A percentile compares a stretch with the other conserved stretches of the same genome.
Evolutionary conservation across 2,888 invertebrate species (phyloP).

Genomic region (Cosmia trapezina): DNA sequence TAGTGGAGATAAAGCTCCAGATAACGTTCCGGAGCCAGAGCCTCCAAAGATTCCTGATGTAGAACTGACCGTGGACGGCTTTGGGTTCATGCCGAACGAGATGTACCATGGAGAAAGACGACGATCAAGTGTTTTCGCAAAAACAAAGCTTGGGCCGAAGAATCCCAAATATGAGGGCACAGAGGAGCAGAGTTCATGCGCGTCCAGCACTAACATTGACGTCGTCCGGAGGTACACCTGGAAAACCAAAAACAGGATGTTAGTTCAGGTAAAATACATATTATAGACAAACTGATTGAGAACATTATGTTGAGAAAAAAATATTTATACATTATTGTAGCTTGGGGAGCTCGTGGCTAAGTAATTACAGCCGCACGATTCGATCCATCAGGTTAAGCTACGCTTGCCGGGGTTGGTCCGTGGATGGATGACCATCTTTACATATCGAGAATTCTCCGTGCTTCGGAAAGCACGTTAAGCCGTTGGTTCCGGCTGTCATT

Average conservation of each 20-base stretch:
- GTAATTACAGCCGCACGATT: too few relatives aligned
- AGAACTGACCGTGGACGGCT: conserved; percentile 86
- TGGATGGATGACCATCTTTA: too few relatives aligned
- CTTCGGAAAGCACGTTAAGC: too few relatives aligned
- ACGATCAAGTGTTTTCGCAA: conserved; percentile 24
- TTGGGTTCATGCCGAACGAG: conserved; percentile 85
- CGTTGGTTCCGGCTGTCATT: too few relatives aligned
- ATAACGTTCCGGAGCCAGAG: conserved; percentile 19
- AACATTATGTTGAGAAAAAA: background rate
- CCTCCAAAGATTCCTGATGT: conserved; percentile 78
- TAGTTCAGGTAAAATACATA: conserved; percentile 85
- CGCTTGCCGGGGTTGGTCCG: too few relatives aligned
- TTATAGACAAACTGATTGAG: background rate
- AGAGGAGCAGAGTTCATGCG: conserved; percentile 75
- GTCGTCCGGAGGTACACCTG: conserved; percentile 92
- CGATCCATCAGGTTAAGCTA: too few relatives aligned
- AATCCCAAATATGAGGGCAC: conserved; percentile 63
- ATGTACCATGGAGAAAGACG: conserved; percentile 15
- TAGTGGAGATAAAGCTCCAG: conserved; percentile 45
- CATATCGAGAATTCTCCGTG: too few relatives aligned
- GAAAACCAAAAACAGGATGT: conserved; percentile 92
- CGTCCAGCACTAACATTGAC: conserved; percentile 84
- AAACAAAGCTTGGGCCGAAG: conserved; percentile 25
- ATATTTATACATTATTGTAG: background rate
- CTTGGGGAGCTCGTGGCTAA: too few relatives aligned